A percentile compares a stretch with the other conserved stretches of the same genome.
These are phyloP conservation scores for Germaria angustata DNA, from an alignment of 2,888 invertebrate species.

Conservation along the genomic window DNA sequence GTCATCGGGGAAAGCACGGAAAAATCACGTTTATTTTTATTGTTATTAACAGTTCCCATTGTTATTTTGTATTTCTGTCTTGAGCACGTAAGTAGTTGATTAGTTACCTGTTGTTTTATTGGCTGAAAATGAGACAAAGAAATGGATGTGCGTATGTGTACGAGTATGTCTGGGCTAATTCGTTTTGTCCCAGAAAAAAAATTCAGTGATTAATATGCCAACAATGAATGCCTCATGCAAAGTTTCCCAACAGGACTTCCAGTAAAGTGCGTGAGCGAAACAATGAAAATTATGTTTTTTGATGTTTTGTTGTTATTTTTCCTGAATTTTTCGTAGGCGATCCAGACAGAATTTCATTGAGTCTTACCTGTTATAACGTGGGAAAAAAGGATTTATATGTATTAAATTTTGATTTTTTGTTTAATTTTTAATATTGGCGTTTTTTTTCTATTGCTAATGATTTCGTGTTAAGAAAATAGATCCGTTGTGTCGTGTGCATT, in stretches of 20 bases:
- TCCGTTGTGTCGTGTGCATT: background rate
- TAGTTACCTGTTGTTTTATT: conserved; percentile 44
- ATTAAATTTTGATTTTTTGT: background rate
- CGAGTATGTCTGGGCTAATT: background rate
- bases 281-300: conserved; percentile 34
- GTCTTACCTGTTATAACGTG: conserved; percentile 58
- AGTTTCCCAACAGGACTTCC: conserved; percentile 62
- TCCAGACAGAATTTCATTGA: conserved; percentile 16
- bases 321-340: background rate
- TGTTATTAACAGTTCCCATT: background rate
- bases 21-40: conserved; percentile 54
- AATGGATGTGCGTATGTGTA: background rate
- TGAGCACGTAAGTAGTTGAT: conserved; percentile 35
- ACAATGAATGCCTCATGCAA: conserved; percentile 37
- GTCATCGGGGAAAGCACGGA: conserved; percentile 40
- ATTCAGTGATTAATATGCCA: conserved; percentile 50
- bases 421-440: background rate
- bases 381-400: conserved; percentile 58
- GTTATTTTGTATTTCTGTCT: conserved; percentile 15
- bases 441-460: background rate
- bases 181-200: background rate
- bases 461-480: background rate
- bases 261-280: conserved; percentile 54
- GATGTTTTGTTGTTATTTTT: background rate
- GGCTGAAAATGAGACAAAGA: conserved; percentile 24